phyloP scores from a whole-genome alignment of 2,888 invertebrate species.

The Philereme vetulata region DNA sequence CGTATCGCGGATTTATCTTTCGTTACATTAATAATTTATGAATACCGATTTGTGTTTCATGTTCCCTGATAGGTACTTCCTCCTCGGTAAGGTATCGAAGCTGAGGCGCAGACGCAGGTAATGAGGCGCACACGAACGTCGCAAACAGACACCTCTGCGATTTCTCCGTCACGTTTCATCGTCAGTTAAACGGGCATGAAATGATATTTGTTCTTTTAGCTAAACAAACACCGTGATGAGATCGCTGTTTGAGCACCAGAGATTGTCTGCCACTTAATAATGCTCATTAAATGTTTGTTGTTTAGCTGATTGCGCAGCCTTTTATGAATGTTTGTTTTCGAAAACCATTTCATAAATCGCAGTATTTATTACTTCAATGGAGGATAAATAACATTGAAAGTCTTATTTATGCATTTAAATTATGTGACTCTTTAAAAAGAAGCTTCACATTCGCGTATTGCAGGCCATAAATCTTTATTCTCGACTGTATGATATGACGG shows the following conservation, averaged over 20 bases:
- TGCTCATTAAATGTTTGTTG: constrained; percentile 30
- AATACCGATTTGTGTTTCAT: constrained; percentile 42
- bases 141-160: constrained; percentile 55
- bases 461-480: constrained; percentile 45
- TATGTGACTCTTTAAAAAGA: constrained; percentile 30
- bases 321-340: constrained; percentile 28
- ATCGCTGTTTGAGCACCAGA: constrained; percentile 35
- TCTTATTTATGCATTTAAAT: constrained; percentile 39
- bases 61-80: constrained; percentile 26
- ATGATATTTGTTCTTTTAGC: constrained; percentile 61
- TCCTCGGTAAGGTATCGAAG: constrained; percentile 48
- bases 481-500: constrained; percentile 44
- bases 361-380: constrained; percentile 29
- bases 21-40: constrained; percentile 41
- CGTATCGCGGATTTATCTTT: constrained; percentile 13
- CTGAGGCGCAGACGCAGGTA: constrained; percentile 53
- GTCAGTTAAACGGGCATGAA: constrained; percentile 51
- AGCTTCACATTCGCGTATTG: constrained; percentile 34
- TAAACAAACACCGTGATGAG: constrained; percentile 48
- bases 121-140: constrained; percentile 55
- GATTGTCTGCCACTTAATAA: constrained; percentile 32
- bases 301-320: constrained; percentile 30
- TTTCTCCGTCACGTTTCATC: constrained; percentile 52
- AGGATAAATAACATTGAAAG: constrained; percentile 31
- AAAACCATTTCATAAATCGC: constrained; percentile 29